Conservation (phyloP, 2,888 invertebrate genomes). For the Caenorhabditis imperialis region DNA sequence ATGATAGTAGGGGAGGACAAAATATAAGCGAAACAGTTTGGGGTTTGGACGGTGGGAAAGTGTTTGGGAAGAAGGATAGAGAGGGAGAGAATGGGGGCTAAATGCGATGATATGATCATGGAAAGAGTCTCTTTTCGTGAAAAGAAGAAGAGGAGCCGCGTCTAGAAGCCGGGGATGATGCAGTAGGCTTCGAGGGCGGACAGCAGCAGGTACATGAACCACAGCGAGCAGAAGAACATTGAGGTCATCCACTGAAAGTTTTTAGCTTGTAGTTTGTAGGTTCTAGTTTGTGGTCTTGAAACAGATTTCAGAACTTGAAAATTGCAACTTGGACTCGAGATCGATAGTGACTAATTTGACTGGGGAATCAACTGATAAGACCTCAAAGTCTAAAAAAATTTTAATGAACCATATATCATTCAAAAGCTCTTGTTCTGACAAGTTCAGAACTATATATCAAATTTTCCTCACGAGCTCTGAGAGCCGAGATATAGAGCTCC, state of each 20-base stretch:
- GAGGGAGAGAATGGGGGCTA: slow-evolving; percentile 31
- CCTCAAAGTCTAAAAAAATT: no score
- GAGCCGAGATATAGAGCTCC: no score
- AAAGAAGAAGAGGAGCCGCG: slow-evolving; percentile 12
- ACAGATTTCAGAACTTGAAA: neutral
- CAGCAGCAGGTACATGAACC: slow-evolving; percentile 92
- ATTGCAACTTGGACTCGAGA: no score
- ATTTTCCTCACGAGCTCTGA: no score
- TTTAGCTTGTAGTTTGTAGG: neutral
- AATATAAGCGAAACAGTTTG: slow-evolving; percentile 53
- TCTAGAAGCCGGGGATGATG: slow-evolving; percentile 84
- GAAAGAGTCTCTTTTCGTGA: slow-evolving; percentile 32
- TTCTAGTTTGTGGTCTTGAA: no score
- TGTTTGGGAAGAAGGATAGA: slow-evolving; percentile 19
- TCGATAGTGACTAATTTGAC: no score
- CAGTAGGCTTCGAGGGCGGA: slow-evolving; percentile 95
- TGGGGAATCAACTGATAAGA: no score
- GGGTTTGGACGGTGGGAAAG: slow-evolving; percentile 33
- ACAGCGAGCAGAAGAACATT: slow-evolving; percentile 87
- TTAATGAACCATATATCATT: no score
- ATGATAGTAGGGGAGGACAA: slow-evolving; percentile 15
- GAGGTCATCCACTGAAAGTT: slow-evolving; percentile 83
- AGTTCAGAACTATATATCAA: no score
- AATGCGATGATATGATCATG: slow-evolving; percentile 42
- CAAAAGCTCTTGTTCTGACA: no score